These are phyloP conservation scores for Caenorhabditis latens DNA, from an alignment of 1,140 invertebrate species.

Conservation along the genomic window DNA sequence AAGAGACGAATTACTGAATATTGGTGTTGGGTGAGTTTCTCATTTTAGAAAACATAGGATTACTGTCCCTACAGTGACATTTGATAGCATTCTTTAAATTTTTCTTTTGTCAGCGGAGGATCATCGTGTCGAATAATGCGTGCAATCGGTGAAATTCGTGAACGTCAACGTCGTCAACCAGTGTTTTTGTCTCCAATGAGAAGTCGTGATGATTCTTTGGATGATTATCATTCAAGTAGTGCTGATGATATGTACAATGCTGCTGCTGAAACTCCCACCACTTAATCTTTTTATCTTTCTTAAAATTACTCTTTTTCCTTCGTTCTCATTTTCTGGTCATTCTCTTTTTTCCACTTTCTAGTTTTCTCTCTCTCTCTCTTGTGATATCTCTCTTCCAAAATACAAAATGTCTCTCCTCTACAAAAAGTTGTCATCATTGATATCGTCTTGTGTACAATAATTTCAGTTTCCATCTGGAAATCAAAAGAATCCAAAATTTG, in stretches of 20 bases:
- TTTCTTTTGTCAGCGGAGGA: conserved; percentile 74
- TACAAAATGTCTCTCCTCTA: neutral
- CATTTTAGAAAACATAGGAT: no score
- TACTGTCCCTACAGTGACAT: neutral
- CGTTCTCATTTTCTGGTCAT: conserved; percentile 23
- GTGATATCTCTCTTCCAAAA: conserved; percentile 9
- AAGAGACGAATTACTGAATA: conserved; percentile 84
- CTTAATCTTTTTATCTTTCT: neutral
- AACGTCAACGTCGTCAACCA: conserved; percentile 54
- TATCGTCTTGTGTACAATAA: conserved; percentile 23
- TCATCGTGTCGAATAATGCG: conserved; percentile 76
- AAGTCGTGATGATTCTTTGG: conserved; percentile 62
- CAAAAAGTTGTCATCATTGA: neutral
- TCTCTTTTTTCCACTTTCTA: neutral
- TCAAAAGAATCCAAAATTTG: neutral
- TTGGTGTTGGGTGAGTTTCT: conserved; percentile 83
- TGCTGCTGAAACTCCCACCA: neutral
- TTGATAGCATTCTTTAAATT: conserved; percentile 1
- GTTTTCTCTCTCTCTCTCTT: neutral
- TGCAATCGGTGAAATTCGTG: conserved; percentile 71
- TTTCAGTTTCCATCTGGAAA: conserved; percentile 14
- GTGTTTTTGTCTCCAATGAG: conserved; percentile 54
- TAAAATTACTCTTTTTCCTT: neutral
- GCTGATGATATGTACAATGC: conserved; percentile 60
- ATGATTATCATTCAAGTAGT: conserved; percentile 61